Percentiles rank a stretch among this genome's conserved stretches.
Evolutionary conservation across 2,888 invertebrate species (phyloP).

Genomic region (Diadegma fenestrale): DNA sequence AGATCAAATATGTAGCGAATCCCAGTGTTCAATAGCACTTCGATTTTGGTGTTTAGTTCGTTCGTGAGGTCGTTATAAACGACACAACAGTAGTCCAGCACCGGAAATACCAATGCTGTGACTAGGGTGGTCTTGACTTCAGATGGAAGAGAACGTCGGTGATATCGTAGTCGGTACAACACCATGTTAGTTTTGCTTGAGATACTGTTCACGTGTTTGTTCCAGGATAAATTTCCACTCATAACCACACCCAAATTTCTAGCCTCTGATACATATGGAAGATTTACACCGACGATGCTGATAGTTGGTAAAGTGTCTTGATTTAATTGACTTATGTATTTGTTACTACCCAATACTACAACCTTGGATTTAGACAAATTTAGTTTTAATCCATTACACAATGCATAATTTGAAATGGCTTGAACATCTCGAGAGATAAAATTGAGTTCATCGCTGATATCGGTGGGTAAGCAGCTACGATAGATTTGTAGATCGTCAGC

Average conservation of each 20-base stretch:
- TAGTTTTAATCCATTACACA: background rate
- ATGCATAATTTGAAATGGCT: background rate
- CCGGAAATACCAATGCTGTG: conserved; percentile 30
- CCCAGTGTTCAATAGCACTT: background rate
- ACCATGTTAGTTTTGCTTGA: background rate
- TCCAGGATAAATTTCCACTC: conserved; percentile 26
- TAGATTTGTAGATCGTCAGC: conserved; percentile 50
- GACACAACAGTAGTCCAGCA: conserved; percentile 36
- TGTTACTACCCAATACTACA: conserved; percentile 23
- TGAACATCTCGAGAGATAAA: background rate
- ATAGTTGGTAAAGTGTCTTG: background rate
- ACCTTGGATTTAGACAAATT: background rate
- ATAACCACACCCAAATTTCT: conserved; percentile 25
- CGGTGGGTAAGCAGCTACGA: background rate
- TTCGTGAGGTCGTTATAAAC: conserved; percentile 41
- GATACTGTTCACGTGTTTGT: background rate
- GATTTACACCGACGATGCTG: background rate
- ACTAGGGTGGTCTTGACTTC: conserved; percentile 5
- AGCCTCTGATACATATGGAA: conserved; percentile 5
- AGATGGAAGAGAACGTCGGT: background rate
- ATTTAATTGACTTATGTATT: background rate
- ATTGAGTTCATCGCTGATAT: background rate
- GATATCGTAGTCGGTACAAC: conserved; percentile 10
- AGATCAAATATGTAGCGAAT: conserved; percentile 37
- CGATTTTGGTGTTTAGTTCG: conserved; percentile 16